A percentile compares a stretch with the other conserved stretches of the same genome.
These are phyloP conservation scores for Melanotaenia pygmaea DNA, from an alignment of 2,797 vertebrate species.

Conservation along the genomic window DNA sequence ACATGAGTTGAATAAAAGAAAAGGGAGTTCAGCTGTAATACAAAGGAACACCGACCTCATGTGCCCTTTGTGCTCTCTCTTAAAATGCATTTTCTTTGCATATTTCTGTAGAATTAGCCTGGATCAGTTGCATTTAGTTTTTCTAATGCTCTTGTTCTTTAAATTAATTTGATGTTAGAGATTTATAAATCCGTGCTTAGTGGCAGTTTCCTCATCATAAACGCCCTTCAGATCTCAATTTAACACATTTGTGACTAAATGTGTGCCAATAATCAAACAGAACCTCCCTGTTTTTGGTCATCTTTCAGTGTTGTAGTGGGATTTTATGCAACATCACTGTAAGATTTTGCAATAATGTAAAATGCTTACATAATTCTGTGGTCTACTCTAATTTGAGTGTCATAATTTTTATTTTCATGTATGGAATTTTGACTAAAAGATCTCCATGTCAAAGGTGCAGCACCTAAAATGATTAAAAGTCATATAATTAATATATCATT, in stretches of 20 bases:
- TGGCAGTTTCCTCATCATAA: no score
- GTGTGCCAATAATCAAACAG: neutral
- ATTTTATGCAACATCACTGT: slow-evolving; percentile 4
- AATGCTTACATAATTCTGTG: neutral
- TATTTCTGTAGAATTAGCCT: slow-evolving; percentile 3
- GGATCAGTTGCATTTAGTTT: neutral
- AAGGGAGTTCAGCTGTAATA: slow-evolving; percentile 35
- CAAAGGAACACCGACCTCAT: slow-evolving; percentile 50
- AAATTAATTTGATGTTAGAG: neutral
- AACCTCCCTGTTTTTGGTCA: slow-evolving; percentile 6
- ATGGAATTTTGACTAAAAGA: neutral
- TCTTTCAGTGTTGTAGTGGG: neutral
- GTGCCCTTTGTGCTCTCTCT: slow-evolving; percentile 39
- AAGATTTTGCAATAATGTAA: neutral
- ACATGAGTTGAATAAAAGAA: slow-evolving; percentile 38
- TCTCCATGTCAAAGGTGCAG: neutral
- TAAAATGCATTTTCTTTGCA: neutral
- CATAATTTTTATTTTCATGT: neutral
- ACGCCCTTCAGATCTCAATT: slow-evolving; percentile 6
- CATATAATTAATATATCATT: no score
- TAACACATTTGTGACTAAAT: neutral
- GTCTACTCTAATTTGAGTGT: neutral
- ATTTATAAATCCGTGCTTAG: neutral
- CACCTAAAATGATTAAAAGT: no score
- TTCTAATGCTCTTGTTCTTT: slow-evolving; percentile 1